These are phyloP conservation scores for Melieria crassipennis DNA, from an alignment of 2,888 invertebrate species.

Conservation along the genomic window DNA sequence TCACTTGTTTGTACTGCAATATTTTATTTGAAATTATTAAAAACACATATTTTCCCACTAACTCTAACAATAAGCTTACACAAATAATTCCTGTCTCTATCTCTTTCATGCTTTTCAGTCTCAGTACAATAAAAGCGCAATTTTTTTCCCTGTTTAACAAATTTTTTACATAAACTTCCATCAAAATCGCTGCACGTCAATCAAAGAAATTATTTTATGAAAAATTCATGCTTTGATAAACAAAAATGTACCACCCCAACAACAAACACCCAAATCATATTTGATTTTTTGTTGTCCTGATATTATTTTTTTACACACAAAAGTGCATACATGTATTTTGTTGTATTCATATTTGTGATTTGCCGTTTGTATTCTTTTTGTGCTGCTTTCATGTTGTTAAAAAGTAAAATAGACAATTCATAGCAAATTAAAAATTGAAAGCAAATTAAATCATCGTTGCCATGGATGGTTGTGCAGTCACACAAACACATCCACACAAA, in stretches of 20 bases:
- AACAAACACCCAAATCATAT: neutral
- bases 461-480: constrained; percentile 3
- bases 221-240: constrained; percentile 28
- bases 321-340: neutral
- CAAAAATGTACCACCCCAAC: neutral
- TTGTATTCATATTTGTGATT: constrained; percentile 7
- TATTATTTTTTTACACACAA: neutral
- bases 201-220: constrained; percentile 25
- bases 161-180: neutral
- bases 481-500: too few species aligned
- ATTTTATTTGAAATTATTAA: too few species aligned
- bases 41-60: too few species aligned
- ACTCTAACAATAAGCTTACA: too few species aligned
- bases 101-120: too few species aligned
- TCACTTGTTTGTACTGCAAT: too few species aligned
- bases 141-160: too few species aligned
- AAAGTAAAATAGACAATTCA: constrained; percentile 39
- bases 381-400: constrained; percentile 8
- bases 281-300: too few species aligned
- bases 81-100: too few species aligned
- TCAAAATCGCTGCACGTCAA: neutral
- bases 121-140: too few species aligned
- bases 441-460: constrained; percentile 50
- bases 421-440: constrained; percentile 51
- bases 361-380: constrained; percentile 17